These are phyloP conservation scores for Lampropteryx suffumata DNA, from an alignment of 2,888 invertebrate species.

Conservation along the genomic window DNA sequence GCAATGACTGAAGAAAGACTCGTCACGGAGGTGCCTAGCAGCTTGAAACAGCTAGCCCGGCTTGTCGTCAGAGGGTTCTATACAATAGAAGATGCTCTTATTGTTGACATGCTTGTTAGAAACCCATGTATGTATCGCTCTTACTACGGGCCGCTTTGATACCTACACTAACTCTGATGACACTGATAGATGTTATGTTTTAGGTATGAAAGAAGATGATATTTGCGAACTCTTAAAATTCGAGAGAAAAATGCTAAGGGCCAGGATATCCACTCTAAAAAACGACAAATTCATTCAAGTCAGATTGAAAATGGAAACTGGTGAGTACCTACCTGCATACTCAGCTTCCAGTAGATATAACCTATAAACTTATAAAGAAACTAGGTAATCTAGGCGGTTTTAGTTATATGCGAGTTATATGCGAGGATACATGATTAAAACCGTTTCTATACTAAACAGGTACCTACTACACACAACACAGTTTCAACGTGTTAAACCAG, in stretches of 20 bases:
- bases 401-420: too few relatives aligned
- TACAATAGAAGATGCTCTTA: slow-evolving; percentile 95
- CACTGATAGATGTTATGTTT: slow-evolving; percentile 31
- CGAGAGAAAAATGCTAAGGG: slow-evolving; percentile 95
- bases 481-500: neutral
- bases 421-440: too few relatives aligned
- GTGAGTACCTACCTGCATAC: too few relatives aligned
- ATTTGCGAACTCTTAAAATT: slow-evolving; percentile 95
- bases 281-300: slow-evolving; percentile 97
- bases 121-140: slow-evolving; percentile 90
- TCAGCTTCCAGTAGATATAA: too few relatives aligned
- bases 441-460: too few relatives aligned
- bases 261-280: slow-evolving; percentile 92
- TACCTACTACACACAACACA: too few relatives aligned
- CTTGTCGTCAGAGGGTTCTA: slow-evolving; percentile 97
- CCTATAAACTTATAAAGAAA: too few relatives aligned
- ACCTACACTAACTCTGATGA: neutral
- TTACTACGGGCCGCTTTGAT: neutral
- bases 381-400: too few relatives aligned
- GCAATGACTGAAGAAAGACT: slow-evolving; percentile 87
- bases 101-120: slow-evolving; percentile 97
- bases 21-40: slow-evolving; percentile 96
- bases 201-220: slow-evolving; percentile 94
- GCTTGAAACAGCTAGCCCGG: slow-evolving; percentile 94
- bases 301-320: slow-evolving; percentile 96